Evolutionary conservation across 2,113 vertebrate species (phyloP), one percentile per base, ranked within the genome.

Genomic region (Cyphomyrus discorhynchus): DNA sequence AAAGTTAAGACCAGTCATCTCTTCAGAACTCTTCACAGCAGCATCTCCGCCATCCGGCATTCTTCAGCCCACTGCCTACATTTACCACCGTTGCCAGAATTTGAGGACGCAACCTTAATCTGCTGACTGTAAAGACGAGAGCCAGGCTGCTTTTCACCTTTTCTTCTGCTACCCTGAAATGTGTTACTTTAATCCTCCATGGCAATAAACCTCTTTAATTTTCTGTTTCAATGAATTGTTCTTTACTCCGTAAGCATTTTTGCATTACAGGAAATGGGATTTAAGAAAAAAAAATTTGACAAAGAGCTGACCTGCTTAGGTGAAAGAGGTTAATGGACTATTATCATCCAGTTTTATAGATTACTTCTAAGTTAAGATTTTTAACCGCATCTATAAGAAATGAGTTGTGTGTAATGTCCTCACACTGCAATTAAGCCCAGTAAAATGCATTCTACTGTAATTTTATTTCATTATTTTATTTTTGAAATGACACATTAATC

Each of bases 381-480:
- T 47, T 91, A 93, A 93, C 94, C 92, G 56, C 19, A 5, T 90
- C 88, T 52, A 90, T 91, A 89, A 91, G 90, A 94, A 88, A 92
- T 89, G 88, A 89, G 88, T 92, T 90, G 74, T 90, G 89, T 85
- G 35, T 94, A 93, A 94, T 93, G 93, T 89, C 92, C 92, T 92
- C 93, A 91, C 93, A 93, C 89, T 90, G 93, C 90, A 95, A 93
- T 94, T 94, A 92, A 92, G 86, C 88, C 91, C 90, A 19, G 74
- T 80, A 80, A 80, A 80, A 80, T 42, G 35, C 35, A 80, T 80
- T 80, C 35, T 80, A 80, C 35, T 19, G 74, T 80, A 42, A 80
- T 80, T 90, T 89, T 94, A 92, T 93, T 93, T 90, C 90, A 87
- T 13, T 92, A 93, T 89, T 46, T 92, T 92, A 93, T 89, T 46